These are phyloP conservation scores for Perithous albicinctus DNA, from an alignment of 2,888 invertebrate genomes.

Conservation along the genomic window DNA sequence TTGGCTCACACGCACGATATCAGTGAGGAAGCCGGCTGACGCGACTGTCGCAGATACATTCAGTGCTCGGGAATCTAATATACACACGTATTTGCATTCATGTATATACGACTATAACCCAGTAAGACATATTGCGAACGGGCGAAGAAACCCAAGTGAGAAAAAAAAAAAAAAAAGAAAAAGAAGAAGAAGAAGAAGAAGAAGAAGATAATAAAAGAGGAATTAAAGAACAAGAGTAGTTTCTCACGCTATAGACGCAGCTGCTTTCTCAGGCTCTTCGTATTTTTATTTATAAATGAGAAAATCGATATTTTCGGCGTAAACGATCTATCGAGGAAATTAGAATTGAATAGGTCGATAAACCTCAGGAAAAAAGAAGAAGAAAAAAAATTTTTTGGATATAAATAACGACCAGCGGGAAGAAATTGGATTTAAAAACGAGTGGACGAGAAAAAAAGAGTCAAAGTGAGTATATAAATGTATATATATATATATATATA, in stretches of 20 bases:
- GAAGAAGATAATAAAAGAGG: conserved; percentile 19
- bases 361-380: not conserved
- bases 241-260: conserved; percentile 59
- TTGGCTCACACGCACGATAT: conserved; percentile 4
- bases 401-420: conserved; percentile 40
- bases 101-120: not conserved
- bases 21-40: conserved; percentile 35
- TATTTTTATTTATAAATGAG: not conserved
- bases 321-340: not conserved
- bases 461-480: conserved; percentile 26
- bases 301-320: not conserved
- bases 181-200: too few relatives aligned
- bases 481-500: not conserved
- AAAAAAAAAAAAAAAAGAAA: too few relatives aligned
- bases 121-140: conserved; percentile 35
- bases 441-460: conserved; percentile 23
- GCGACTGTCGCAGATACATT: conserved; percentile 18
- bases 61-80: conserved; percentile 26
- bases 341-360: not conserved
- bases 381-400: conserved; percentile 6
- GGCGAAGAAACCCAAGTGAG: conserved; percentile 11
- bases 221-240: conserved; percentile 39
- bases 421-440: conserved; percentile 24
- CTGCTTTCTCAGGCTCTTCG: conserved; percentile 23
- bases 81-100: conserved; percentile 14